Evolutionary conservation across 2,113 vertebrate species (phyloP), one percentile per base, ranked within the genome.

Genomic region (Pelusios castaneus): DNA sequence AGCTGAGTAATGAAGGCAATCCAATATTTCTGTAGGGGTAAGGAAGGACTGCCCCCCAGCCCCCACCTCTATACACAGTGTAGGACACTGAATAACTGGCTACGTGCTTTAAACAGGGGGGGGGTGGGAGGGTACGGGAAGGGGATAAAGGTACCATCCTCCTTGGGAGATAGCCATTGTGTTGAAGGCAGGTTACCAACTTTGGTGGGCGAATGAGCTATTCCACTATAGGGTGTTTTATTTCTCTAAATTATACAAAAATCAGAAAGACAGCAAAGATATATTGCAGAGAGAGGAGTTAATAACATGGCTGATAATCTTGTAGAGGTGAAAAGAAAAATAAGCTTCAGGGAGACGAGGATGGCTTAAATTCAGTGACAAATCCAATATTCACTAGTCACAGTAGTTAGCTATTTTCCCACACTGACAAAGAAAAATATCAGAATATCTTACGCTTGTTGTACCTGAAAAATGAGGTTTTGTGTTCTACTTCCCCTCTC

Each of bases 341-440:
- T 27, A 47, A 80, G 55, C 24, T 73, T 63, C 90, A 83, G 83
- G 60, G 47, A 45, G 43, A 45, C 6, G n/a, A 85, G 38, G 81
- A 83, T 45, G 87, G 25, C 25, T 93, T 92, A 80, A 93, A 56
- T 51, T 80, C 21, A 2, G 49, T 85, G n/a, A 38, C 67, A 82
- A 80, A 85, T n/a, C 60, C 85, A 85, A n/a, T 73, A 85, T 51
- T 75, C 3, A 0, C 16, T 60, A 67, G 58, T 24, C 82, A 82
- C 25, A 89, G 49, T 29, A 52, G 87, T 90, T 55, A 90, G 38
- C 45, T 87, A 41, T 87, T 82, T 77, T 70, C 52, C 14, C 38
- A 11, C 31, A 80, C n/a, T 45, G 73, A 75, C 67, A 87, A 63
- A 56, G 70, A 43, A 87, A 92, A 94, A 38, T 85, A 89, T 29